Conservation (phyloP, 2,888 invertebrate genomes). For the Onchidella celtica region DNA sequence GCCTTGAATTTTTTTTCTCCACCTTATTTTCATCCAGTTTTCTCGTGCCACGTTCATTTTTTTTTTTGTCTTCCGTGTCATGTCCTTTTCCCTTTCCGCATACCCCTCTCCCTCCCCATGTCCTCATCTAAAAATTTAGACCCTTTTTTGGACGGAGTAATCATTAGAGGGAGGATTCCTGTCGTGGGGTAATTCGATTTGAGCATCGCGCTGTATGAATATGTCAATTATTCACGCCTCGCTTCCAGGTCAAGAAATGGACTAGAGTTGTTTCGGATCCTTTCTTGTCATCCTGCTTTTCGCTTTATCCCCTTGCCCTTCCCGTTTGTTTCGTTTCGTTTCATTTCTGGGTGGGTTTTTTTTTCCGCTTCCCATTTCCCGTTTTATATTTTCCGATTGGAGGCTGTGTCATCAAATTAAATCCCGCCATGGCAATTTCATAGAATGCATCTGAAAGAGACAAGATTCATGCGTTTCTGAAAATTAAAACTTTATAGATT, state of each 20-base stretch:
- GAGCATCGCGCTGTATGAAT: slow-evolving; percentile 53
- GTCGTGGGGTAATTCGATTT: slow-evolving; percentile 54
- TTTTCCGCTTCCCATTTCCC: slow-evolving; percentile 19
- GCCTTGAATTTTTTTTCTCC: not conserved
- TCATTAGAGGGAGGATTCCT: slow-evolving; percentile 53
- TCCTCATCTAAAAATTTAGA: not conserved
- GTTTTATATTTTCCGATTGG: slow-evolving; percentile 27
- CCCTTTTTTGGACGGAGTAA: slow-evolving; percentile 46
- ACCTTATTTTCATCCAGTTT: not conserved
- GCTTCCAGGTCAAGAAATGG: slow-evolving; percentile 37
- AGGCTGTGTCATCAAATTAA: slow-evolving; percentile 38
- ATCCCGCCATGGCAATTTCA: slow-evolving; percentile 13
- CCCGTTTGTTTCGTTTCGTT: too few species aligned
- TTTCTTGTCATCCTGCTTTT: slow-evolving; percentile 1
- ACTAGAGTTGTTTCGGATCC: slow-evolving; percentile 29
- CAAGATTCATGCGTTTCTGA: too few species aligned
- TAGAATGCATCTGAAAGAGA: too few species aligned
- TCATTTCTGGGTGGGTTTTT: slow-evolving; percentile 10
- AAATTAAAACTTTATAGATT: too few species aligned
- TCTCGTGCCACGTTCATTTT: not conserved
- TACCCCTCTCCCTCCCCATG: not conserved
- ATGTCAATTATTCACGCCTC: slow-evolving; percentile 54
- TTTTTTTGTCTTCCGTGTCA: not conserved
- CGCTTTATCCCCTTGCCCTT: too few species aligned
- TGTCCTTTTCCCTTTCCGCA: not conserved